Evolutionary conservation across 2,888 invertebrate species (phyloP), one percentile per base, ranked within the genome.

Genomic region (Boloria euphrosyne): DNA sequence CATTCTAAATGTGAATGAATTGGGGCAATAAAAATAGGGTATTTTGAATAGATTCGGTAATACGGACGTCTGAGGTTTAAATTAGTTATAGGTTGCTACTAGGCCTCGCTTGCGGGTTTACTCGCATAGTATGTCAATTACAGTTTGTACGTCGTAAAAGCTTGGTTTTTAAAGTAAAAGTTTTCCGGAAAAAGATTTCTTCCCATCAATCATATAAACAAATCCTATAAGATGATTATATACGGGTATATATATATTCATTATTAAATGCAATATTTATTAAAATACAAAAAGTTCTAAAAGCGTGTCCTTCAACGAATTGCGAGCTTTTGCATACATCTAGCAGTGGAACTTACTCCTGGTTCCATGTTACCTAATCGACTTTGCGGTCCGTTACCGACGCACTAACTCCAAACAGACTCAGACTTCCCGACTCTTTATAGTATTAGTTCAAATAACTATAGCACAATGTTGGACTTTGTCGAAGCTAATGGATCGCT

Each of bases 371-470:
- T 31, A 50, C 51, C 74, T 87, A 86, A 89, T 85, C 80, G 85
- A 87, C 83, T 89, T 86, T 78, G 72, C 76, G 74, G 75, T 80
- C 76, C 66, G 73, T 74, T 80, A 75, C 77, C 71, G 78, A 84
- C 84, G 83, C 84, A 85, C 82, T 82, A 85, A 87, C 87, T 84
- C 79, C 75, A 79, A 85, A 83, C 83, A 86, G 72, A 71, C 76
- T 77, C 81, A 79, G 78, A 80, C 82, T 78, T 78, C 79, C 31
- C 71, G 81, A 87, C 90, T 89, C 89, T 90, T 90, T 89, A 91
- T 85, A 87, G 86, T 80, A 87, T 90, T 90, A 90, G 80, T 82
- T 81, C 82, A 81, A 85, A 87, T 86, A 87, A 84, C 84, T 84
- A 81, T 78, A 81, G 82, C 82, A 86, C 88, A 85, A 76, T 83